These are phyloP conservation scores for Mungos mungo DNA, from an alignment of 2,113 vertebrate genomes.

Conservation along the genomic window DNA sequence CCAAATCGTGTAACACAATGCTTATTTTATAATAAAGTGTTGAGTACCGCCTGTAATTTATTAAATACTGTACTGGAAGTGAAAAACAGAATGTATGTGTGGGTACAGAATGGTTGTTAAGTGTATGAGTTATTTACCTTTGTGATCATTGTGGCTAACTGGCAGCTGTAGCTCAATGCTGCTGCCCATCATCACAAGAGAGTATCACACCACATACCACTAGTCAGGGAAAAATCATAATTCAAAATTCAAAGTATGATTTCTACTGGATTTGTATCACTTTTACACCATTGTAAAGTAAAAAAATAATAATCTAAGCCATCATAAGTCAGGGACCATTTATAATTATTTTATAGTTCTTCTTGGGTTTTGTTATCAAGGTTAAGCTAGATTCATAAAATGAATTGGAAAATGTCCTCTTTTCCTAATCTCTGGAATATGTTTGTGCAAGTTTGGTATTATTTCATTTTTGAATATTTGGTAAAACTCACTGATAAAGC, in stretches of 20 bases:
- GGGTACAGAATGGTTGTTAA: neutral
- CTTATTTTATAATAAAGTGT: neutral
- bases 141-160: neutral
- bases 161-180: neutral
- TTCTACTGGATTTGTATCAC: neutral
- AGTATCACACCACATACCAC: neutral
- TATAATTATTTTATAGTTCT: neutral
- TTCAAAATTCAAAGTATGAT: neutral
- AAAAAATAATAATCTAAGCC: neutral
- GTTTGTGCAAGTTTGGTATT: neutral
- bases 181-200: neutral
- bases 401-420: neutral
- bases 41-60: neutral
- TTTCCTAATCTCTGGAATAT: neutral
- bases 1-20: neutral
- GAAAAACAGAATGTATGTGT: neutral
- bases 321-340: neutral
- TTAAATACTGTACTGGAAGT: neutral
- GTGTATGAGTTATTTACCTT: neutral
- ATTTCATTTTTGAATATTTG: constrained; percentile 21
- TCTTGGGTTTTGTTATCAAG: neutral
- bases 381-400: neutral
- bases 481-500: neutral
- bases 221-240: neutral
- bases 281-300: neutral